Percentiles rank a stretch among this genome's conserved stretches.
phyloP scores from a whole-genome alignment of 2,797 vertebrate genomes.

The Leptodactylus fallax region DNA sequence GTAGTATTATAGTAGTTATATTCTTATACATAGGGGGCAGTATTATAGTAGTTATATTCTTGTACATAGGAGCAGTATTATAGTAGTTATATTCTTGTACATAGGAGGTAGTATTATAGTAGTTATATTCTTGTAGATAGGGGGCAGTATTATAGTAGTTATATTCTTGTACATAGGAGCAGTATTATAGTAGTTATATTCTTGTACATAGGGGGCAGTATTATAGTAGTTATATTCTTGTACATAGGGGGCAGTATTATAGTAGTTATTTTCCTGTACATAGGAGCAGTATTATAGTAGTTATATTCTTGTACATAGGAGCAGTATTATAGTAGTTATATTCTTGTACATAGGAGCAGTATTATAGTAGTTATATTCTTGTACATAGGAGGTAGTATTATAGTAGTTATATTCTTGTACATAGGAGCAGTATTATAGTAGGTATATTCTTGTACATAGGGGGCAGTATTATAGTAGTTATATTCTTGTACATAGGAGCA shows the following conservation, averaged over 20 bases:
- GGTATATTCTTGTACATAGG: too few relatives aligned
- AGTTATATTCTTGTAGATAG: neutral
- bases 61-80: too few relatives aligned
- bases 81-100: too few relatives aligned
- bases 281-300: too few relatives aligned
- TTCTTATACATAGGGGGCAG: too few relatives aligned
- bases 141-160: neutral
- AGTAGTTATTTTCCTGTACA: too few relatives aligned
- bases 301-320: neutral
- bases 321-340: slow-evolving; percentile 5
- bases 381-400: neutral
- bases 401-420: slow-evolving; percentile 4
- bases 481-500: neutral
- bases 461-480: neutral
- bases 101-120: neutral
- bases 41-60: too few relatives aligned
- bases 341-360: neutral
- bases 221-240: too few relatives aligned
- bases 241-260: too few relatives aligned
- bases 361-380: slow-evolving; percentile 9
- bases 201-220: too few relatives aligned
- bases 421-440: neutral
- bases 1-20: too few relatives aligned
- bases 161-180: neutral
- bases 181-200: neutral